These are phyloP conservation scores for Nasonia giraulti DNA, from an alignment of 1,140 invertebrate genomes.

Conservation along the genomic window DNA sequence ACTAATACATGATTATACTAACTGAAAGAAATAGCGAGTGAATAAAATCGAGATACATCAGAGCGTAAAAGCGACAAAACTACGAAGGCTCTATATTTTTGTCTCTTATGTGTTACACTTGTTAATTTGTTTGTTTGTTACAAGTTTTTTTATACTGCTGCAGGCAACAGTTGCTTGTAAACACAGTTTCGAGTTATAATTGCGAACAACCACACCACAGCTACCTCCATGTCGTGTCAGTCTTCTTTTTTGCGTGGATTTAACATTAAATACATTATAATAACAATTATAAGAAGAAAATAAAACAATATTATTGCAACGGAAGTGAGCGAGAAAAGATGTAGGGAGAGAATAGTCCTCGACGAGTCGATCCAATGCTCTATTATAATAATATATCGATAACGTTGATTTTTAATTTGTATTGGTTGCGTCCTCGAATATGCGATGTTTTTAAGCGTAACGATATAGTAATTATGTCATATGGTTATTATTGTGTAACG, in stretches of 20 bases:
- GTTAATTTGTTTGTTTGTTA: constrained; percentile 70
- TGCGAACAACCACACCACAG: constrained; percentile 66
- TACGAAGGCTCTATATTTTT: constrained; percentile 54
- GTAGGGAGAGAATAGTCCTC: constrained; percentile 1
- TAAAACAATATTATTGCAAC: constrained; percentile 21
- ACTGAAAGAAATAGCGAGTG: constrained; percentile 29
- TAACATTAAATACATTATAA: constrained; percentile 37
- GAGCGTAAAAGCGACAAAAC: constrained; percentile 23
- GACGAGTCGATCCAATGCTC: constrained; percentile 17
- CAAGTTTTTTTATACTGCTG: constrained; percentile 64
- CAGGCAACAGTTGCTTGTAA: constrained; percentile 55
- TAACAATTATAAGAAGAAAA: constrained; percentile 5
- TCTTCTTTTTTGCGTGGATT: constrained; percentile 59
- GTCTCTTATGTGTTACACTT: constrained; percentile 65
- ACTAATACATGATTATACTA: constrained; percentile 22
- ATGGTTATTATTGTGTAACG: background rate
- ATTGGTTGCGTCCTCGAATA: constrained; percentile 31
- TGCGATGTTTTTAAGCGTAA: constrained; percentile 13
- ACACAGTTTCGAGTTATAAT: constrained; percentile 47
- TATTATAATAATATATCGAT: constrained; percentile 1
- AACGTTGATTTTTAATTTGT: constrained; percentile 21
- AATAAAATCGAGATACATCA: constrained; percentile 34
- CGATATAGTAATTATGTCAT: constrained; percentile 14
- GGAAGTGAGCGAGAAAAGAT: background rate
- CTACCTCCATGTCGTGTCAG: constrained; percentile 69